Conservation (phyloP, 2,888 invertebrate genomes). For the Heliconius erato region DNA sequence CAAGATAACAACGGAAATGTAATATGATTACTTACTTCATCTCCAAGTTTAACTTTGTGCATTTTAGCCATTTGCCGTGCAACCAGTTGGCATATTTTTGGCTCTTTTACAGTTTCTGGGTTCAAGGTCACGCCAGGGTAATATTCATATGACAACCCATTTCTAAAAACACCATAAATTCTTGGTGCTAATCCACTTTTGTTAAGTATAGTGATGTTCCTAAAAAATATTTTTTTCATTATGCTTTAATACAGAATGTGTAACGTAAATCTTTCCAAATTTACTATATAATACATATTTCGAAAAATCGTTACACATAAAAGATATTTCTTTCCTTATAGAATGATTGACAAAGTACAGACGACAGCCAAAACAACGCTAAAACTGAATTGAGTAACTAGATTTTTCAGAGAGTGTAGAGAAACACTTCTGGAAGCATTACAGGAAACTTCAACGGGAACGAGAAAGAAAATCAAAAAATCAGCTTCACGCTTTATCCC, state of each 20-base stretch:
- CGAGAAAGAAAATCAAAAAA: no score
- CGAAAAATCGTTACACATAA: no score
- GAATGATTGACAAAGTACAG: no score
- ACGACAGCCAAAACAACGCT: no score
- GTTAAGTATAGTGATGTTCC: slow-evolving; percentile 83
- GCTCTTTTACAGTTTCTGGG: slow-evolving; percentile 86
- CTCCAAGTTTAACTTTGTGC: slow-evolving; percentile 86
- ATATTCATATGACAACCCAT: slow-evolving; percentile 96
- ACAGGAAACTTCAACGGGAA: no score
- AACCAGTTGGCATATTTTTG: slow-evolving; percentile 90
- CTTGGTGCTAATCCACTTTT: slow-evolving; percentile 92
- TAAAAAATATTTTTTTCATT: slow-evolving; percentile 55
- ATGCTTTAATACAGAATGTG: background rate
- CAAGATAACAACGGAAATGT: background rate
- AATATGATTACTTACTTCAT: slow-evolving; percentile 63
- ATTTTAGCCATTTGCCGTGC: slow-evolving; percentile 94
- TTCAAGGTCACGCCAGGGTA: slow-evolving; percentile 93
- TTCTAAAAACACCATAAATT: slow-evolving; percentile 95
- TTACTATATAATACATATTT: no score
- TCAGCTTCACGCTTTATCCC: no score
- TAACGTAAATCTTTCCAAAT: background rate
- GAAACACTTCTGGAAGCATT: no score
- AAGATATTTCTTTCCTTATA: no score
- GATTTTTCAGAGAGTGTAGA: no score
- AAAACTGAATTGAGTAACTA: no score